These are phyloP conservation scores for Drosophila pseudotakahashii DNA, from an alignment of 2,888 invertebrate species.

Conservation along the genomic window DNA sequence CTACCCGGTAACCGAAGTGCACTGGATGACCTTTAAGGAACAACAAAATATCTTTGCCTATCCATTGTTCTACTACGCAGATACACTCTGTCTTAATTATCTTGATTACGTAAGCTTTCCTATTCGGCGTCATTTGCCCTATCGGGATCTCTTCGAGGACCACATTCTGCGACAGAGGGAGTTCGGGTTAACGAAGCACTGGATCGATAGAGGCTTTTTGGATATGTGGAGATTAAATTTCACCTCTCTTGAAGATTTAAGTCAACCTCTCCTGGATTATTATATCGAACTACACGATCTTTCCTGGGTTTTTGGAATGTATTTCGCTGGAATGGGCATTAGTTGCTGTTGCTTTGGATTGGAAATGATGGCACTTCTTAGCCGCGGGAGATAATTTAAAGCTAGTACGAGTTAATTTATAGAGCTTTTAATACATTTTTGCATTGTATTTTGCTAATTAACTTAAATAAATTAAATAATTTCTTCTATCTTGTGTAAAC, in stretches of 20 bases:
- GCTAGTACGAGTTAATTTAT: neutral
- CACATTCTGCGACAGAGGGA: slow-evolving; percentile 47
- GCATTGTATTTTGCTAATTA: no score
- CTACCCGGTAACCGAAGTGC: slow-evolving; percentile 28
- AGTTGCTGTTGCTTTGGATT: neutral
- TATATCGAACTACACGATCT: neutral
- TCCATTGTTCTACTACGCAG: slow-evolving; percentile 48
- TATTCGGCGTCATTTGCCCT: slow-evolving; percentile 49
- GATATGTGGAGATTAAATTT: neutral
- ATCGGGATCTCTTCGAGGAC: slow-evolving; percentile 55
- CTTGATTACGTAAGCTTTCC: slow-evolving; percentile 18
- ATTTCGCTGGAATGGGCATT: neutral
- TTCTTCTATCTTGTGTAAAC: no score
- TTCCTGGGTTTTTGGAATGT: neutral
- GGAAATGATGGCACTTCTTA: neutral
- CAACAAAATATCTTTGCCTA: slow-evolving; percentile 53
- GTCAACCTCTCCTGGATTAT: neutral
- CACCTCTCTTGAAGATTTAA: neutral
- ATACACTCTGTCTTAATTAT: slow-evolving; percentile 42
- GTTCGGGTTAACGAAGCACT: slow-evolving; percentile 32
- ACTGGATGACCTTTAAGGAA: slow-evolving; percentile 43
- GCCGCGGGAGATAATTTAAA: neutral
- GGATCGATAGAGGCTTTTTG: neutral
- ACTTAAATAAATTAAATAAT: no score
- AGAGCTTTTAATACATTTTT: no score